Evolutionary conservation across 2,797 vertebrate genomes (phyloP).

Genomic region (Nyctibius grandis): DNA sequence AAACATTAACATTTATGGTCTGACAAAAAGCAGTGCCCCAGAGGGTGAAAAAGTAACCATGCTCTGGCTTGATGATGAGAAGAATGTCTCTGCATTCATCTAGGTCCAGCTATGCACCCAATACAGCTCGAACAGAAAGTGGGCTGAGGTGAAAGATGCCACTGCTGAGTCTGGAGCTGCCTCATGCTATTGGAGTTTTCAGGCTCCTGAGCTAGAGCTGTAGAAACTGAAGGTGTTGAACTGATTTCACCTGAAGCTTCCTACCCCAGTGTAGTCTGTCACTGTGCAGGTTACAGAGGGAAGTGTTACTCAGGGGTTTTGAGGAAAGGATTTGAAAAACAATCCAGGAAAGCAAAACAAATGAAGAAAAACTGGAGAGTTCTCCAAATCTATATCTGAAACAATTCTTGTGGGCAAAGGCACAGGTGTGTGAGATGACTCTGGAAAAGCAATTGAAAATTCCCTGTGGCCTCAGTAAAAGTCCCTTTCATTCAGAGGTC

Average conservation of each 20-base stretch:
- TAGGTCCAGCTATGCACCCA: not conserved
- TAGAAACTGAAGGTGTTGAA: not conserved
- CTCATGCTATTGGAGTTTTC: not conserved
- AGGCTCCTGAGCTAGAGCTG: not conserved
- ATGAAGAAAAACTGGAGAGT: not conserved
- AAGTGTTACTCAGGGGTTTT: not conserved
- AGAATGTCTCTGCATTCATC: not conserved
- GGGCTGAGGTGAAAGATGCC: not conserved
- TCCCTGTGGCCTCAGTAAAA: slow-evolving; percentile 28
- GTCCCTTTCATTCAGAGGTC: slow-evolving; percentile 64
- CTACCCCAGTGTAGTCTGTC: not conserved
- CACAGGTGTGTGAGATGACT: slow-evolving; percentile 19
- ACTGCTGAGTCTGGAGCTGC: not conserved
- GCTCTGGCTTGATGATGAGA: not conserved
- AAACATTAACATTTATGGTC: not conserved
- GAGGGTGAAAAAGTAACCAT: not conserved
- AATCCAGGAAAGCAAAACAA: slow-evolving; percentile 16
- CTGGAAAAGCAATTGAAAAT: slow-evolving; percentile 63
- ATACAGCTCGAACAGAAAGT: not conserved
- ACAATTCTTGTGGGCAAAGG: slow-evolving; percentile 16
- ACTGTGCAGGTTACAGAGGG: not conserved
- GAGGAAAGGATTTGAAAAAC: not conserved
- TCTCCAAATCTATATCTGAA: slow-evolving; percentile 23
- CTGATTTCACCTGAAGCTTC: not conserved
- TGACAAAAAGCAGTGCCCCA: not conserved